phyloP scores from a whole-genome alignment of 2,888 invertebrate genomes.

The Tuta absoluta region DNA sequence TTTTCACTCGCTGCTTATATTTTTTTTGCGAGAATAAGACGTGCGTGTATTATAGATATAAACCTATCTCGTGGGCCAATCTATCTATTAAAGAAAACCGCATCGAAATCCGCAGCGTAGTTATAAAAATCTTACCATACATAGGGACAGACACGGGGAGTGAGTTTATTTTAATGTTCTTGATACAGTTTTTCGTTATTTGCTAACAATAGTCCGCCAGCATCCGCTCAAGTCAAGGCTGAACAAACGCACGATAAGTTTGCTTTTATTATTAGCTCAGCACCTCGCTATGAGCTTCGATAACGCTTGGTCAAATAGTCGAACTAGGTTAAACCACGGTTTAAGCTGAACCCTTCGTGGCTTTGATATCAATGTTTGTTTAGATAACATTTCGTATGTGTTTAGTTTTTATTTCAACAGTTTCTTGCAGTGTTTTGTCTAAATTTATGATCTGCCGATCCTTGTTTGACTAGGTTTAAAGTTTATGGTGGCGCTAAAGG shows the following conservation, averaged over 20 bases:
- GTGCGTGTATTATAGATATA: too few relatives aligned
- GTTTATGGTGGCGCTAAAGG: neutral
- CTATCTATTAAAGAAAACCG: too few relatives aligned
- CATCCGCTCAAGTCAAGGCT: slow-evolving; percentile 55
- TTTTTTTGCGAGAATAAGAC: too few relatives aligned
- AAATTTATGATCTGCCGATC: slow-evolving; percentile 26
- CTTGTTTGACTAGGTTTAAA: slow-evolving; percentile 33
- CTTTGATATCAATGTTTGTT: slow-evolving; percentile 45
- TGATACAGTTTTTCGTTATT: slow-evolving; percentile 38
- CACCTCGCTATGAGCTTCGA: slow-evolving; percentile 46
- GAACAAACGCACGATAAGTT: slow-evolving; percentile 58
- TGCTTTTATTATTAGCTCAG: slow-evolving; percentile 47
- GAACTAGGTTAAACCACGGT: slow-evolving; percentile 48
- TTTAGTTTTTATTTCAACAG: slow-evolving; percentile 28
- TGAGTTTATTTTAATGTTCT: too few relatives aligned
- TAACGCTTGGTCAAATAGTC: slow-evolving; percentile 56
- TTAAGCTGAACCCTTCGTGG: slow-evolving; percentile 50
- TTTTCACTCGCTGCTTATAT: too few relatives aligned
- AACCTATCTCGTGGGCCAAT: too few relatives aligned
- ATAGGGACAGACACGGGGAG: too few relatives aligned
- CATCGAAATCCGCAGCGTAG: too few relatives aligned
- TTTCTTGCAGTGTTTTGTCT: slow-evolving; percentile 2
- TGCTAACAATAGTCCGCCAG: slow-evolving; percentile 53
- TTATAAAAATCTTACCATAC: too few relatives aligned
- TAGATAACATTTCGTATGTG: slow-evolving; percentile 35